Percentiles rank a stretch among this genome's conserved stretches.
These are phyloP conservation scores for Miltochrista miniata DNA, from an alignment of 2,888 invertebrate genomes.

Conservation along the genomic window DNA sequence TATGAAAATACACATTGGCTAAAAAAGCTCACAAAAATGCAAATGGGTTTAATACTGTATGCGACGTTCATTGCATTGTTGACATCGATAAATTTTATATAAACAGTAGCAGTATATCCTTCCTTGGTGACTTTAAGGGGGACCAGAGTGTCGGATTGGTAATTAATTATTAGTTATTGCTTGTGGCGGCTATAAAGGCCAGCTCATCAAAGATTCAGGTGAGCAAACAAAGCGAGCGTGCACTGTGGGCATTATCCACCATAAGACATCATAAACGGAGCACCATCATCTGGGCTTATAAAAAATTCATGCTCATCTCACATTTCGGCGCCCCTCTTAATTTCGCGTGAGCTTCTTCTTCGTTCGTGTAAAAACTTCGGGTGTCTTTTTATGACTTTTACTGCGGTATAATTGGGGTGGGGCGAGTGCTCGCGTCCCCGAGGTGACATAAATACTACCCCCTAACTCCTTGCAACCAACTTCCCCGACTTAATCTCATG, in stretches of 20 bases:
- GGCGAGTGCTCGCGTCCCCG: constrained; percentile 78
- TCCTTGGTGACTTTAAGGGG: constrained; percentile 36
- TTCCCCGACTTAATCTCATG: constrained; percentile 79
- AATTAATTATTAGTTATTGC: constrained; percentile 77
- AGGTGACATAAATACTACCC: constrained; percentile 83
- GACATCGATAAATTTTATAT: constrained; percentile 39
- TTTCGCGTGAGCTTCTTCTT: constrained; percentile 81
- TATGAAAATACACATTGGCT: too few species aligned
- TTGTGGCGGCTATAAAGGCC: constrained; percentile 70
- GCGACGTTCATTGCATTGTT: constrained; percentile 42
- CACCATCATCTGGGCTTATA: constrained; percentile 83
- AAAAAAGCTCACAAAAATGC: too few species aligned
- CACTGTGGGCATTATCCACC: constrained; percentile 75
- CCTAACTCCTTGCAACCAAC: constrained; percentile 62
- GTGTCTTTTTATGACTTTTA: constrained; percentile 84
- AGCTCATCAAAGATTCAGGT: constrained; percentile 78
- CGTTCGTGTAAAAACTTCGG: constrained; percentile 83
- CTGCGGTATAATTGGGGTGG: constrained; percentile 84
- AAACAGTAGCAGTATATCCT: constrained; percentile 42
- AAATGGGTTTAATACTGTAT: constrained; percentile 34
- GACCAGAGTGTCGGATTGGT: constrained; percentile 47
- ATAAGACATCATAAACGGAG: constrained; percentile 83
- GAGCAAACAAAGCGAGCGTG: constrained; percentile 76
- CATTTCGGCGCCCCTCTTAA: constrained; percentile 84
- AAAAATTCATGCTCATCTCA: constrained; percentile 84